These are phyloP conservation scores for Eristalinus sepulchralis DNA, from an alignment of 2,888 invertebrate species.

Conservation along the genomic window DNA sequence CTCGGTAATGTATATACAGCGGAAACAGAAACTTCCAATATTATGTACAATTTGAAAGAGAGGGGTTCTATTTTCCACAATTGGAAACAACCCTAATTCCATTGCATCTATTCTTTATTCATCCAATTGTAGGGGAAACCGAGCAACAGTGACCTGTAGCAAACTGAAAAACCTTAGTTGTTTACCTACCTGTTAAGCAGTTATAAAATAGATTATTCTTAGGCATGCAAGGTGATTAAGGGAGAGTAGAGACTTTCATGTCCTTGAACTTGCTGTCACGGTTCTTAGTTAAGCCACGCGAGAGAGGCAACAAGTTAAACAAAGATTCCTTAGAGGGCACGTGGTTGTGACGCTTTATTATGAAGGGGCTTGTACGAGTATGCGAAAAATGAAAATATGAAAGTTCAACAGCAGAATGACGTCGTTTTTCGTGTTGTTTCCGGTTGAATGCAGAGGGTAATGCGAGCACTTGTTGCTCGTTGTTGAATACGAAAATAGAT, in stretches of 20 bases:
- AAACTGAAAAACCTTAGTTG: background rate
- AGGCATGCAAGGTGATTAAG: slow-evolving; percentile 10
- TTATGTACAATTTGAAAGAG: too few relatives aligned
- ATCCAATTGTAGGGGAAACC: background rate
- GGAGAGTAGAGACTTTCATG: background rate
- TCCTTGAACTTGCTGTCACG: slow-evolving; percentile 20
- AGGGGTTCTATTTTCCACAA: too few relatives aligned
- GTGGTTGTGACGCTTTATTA: background rate
- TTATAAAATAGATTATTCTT: slow-evolving; percentile 16
- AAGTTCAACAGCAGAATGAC: background rate
- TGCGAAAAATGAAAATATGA: background rate
- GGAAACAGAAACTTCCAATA: too few relatives aligned
- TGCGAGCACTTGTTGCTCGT: background rate
- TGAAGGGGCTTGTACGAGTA: background rate
- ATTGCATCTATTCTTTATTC: background rate
- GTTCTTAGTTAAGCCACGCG: background rate
- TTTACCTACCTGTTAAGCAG: background rate
- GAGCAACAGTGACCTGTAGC: background rate
- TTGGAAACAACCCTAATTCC: background rate
- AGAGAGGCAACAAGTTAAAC: background rate
- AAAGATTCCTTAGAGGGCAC: background rate
- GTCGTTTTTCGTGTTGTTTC: background rate
- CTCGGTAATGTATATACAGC: too few relatives aligned
- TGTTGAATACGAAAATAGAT: background rate
- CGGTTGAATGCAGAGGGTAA: background rate